phyloP scores from a whole-genome alignment of 1,140 invertebrate genomes.

The Lepeophtheirus salmonis region DNA sequence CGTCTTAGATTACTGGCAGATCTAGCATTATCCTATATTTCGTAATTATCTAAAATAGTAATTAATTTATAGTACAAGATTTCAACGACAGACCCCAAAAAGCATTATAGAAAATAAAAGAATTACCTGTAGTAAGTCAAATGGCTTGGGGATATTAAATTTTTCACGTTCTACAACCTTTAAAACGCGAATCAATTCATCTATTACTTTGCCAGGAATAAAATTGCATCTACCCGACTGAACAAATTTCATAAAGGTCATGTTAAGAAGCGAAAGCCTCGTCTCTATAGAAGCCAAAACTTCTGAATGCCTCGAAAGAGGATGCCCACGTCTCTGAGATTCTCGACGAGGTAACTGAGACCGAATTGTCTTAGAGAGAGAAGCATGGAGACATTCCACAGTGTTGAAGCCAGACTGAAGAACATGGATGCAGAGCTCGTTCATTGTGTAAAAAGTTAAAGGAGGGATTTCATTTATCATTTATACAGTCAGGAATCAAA shows the following conservation, averaged over 20 bases:
- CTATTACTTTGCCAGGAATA: constrained; percentile 59
- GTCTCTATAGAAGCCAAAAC: constrained; percentile 76
- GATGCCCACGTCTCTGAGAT: constrained; percentile 60
- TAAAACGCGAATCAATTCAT: constrained; percentile 8
- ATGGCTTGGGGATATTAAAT: constrained; percentile 12
- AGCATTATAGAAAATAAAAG: too few species aligned
- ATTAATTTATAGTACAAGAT: too few species aligned
- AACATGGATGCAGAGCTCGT: background rate
- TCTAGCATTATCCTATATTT: too few species aligned
- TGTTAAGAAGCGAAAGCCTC: constrained; percentile 65
- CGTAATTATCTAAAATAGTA: too few species aligned
- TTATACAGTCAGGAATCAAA: background rate
- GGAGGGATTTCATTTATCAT: background rate
- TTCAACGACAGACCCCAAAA: too few species aligned
- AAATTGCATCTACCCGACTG: constrained; percentile 66
- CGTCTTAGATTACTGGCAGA: too few species aligned
- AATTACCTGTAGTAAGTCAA: constrained; percentile 26
- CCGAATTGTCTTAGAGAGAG: constrained; percentile 54
- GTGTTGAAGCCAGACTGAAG: constrained; percentile 44
- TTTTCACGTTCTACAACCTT: constrained; percentile 8
- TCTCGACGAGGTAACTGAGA: constrained; percentile 61
- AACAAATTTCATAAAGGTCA: constrained; percentile 76
- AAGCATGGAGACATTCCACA: constrained; percentile 51
- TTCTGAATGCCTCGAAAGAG: constrained; percentile 60
- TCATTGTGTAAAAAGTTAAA: background rate